phyloP scores from a whole-genome alignment of 2,113 vertebrate species.

The Micronisus gabar region DNA sequence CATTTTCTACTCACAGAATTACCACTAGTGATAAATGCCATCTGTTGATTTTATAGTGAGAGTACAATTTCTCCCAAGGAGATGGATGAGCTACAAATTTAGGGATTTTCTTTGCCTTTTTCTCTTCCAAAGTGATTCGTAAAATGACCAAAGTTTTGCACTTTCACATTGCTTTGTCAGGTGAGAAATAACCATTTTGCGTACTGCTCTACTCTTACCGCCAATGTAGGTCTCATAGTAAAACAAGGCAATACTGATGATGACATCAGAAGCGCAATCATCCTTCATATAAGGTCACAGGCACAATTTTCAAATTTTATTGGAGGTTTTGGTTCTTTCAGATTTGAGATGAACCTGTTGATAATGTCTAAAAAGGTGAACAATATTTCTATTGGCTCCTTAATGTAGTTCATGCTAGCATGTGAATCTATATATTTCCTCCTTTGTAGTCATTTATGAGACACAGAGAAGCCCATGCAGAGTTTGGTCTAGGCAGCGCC shows the following conservation, averaged over 20 bases:
- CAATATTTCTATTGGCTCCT: slow-evolving; percentile 48
- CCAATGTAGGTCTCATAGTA: not conserved
- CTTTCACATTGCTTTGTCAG: not conserved
- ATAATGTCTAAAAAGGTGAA: slow-evolving; percentile 59
- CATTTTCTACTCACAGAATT: not conserved
- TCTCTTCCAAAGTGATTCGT: not conserved
- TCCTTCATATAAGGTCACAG: slow-evolving; percentile 53
- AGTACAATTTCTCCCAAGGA: not conserved
- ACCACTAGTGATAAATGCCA: not conserved
- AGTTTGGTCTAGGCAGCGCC: not conserved
- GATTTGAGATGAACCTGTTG: slow-evolving; percentile 28
- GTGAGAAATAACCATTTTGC: not conserved
- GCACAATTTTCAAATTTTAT: slow-evolving; percentile 11
- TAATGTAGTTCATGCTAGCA: not conserved
- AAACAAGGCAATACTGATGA: not conserved
- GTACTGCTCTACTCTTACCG: not conserved
- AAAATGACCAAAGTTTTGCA: not conserved
- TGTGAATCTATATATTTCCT: slow-evolving; percentile 34
- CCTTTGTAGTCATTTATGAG: not conserved
- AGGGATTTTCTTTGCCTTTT: not conserved
- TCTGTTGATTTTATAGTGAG: not conserved
- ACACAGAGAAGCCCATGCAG: not conserved
- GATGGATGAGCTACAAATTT: not conserved
- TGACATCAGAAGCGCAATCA: not conserved
- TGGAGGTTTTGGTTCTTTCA: slow-evolving; percentile 32